Base-by-base conservation (phyloP, 2,888 invertebrate species). In the Neria commutata region DNA sequence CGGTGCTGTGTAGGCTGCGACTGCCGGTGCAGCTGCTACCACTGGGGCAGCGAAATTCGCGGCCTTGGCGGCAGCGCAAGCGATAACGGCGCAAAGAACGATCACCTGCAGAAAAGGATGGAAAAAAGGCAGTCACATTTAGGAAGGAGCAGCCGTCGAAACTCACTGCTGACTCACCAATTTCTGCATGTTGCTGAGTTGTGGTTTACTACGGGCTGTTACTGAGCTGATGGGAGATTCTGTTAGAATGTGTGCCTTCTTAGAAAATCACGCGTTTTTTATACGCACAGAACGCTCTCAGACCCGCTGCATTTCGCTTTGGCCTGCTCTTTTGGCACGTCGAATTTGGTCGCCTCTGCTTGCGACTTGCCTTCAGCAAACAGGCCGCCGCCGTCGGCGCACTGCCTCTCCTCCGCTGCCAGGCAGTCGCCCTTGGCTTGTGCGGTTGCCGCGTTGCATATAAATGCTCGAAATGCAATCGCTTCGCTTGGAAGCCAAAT, bases 11-110 rank as follows among this genome's bases (percentile, higher is more conserved):
- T 56, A 58, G 0, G 61, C 55, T 14, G 34, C 40, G 14, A 47
- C 40, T 2, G 45, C 23, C 14, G 19, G 26, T 25, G 54, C 45
- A 2, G 58, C 45, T 4, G 48, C 55, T 1, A 62, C 8, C 1
- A 11, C 46, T 16, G 47, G 6, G 16, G 61, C 55, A 1, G 55
- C 54, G 5, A 46, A 5, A 46, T 23, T 16, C 16, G 11, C 60
- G 0, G 68, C 48, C 37, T 58, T 50, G n/a, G 65, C 62, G 2
- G 54, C 46, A 21, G 50, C 58, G 26, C 55, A 25, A 8, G 64
- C 63, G 33, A 67, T 29, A 23, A 72, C 4, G 19, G 61, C 66
- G 1, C 46, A 55, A 4, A 71, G n/a, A 6, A 64, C 11, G 14
- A 54, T 1, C 19, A 58, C 49, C 73, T 73, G n/a, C 1, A 3